Base-by-base conservation (phyloP, 2,888 invertebrate species). In the Lissonota sp. region DNA sequence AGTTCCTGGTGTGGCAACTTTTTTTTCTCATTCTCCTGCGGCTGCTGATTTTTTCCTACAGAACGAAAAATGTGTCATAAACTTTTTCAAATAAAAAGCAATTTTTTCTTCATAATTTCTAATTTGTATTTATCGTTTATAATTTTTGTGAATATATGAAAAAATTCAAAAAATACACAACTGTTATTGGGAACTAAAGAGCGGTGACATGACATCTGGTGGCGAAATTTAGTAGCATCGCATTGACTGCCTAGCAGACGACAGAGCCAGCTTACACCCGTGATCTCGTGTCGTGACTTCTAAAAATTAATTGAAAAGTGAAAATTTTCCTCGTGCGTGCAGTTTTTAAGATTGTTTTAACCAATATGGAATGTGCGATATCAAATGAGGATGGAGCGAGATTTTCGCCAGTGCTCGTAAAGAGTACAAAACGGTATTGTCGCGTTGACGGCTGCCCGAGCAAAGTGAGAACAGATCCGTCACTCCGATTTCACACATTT, bases 401-500 rank as follows among this genome's bases (percentile, higher is more conserved):
- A 53, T 53, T 53, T 53, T 53, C 53, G 14, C 53, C 53, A 53
- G 12, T 53, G 53, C 53, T 12, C 12, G 53, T 53, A 14, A 53
- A 53, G 53, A 53, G 2, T 53, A 26, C 1, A 2, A 53, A 53
- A 14, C 53, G 14, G 14, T 53, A 14, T 53, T 53, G 53, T 53
- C 53, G 53, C 14, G 53, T 53, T 16, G 53, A 53, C 53, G 5
- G 53, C 16, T 53, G 53, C 53, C 53, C 14, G 53, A 53, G 53
- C 53, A 12, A 53, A 12, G 53, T 14, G 53, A 53, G 14, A 14
- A 16, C 3, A 53, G 53, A 14, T 53, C 53, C 53, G 53, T 53
- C 53, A 14, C 53, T 53, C 0, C 53, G 63, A 8, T 69, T 74
- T 42, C 73, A 69, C 55, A 62, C 14, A 62, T 79, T 79, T 74